A percentile compares a stretch with the other conserved stretches of the same genome.
Evolutionary conservation across 2,113 vertebrate genomes (phyloP).

Genomic region (Gasterosteus aculeatus): DNA sequence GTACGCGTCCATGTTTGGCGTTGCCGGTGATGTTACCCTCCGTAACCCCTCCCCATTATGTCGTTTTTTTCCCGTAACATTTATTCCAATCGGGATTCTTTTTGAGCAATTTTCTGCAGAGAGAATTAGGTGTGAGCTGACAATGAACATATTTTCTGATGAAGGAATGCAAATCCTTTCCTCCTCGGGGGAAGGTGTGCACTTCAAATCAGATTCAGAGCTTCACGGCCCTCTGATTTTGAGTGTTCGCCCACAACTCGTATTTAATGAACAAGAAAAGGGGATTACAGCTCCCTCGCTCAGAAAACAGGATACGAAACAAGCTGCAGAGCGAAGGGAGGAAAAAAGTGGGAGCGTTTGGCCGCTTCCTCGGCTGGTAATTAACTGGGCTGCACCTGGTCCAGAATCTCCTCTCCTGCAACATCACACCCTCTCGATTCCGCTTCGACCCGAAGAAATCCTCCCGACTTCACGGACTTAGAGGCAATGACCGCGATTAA

Average conservation of each 20-base stretch:
- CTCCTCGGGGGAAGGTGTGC: slow-evolving; percentile 2
- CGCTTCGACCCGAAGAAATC: slow-evolving; percentile 27
- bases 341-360: slow-evolving; percentile 5
- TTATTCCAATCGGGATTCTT: background rate
- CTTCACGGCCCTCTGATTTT: background rate
- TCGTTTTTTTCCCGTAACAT: slow-evolving; percentile 9
- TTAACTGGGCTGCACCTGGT: slow-evolving; percentile 30
- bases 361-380: slow-evolving; percentile 33
- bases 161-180: slow-evolving; percentile 25
- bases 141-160: slow-evolving; percentile 12
- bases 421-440: slow-evolving; percentile 10
- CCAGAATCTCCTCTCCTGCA: slow-evolving; percentile 2
- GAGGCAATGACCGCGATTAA: background rate
- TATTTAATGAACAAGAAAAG: slow-evolving; percentile 46
- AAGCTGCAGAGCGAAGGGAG: background rate
- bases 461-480: background rate
- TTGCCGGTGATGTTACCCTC: slow-evolving; percentile 27
- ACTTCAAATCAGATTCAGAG: background rate
- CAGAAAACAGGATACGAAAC: background rate
- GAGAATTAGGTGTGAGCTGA: slow-evolving; percentile 2
- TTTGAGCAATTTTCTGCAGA: background rate
- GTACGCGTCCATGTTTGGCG: slow-evolving; percentile 37
- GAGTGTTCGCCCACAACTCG: background rate
- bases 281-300: slow-evolving; percentile 49
- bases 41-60: slow-evolving; percentile 17